Evolutionary conservation across 1,140 invertebrate species (phyloP).

Genomic region (Argopecten irradians): DNA sequence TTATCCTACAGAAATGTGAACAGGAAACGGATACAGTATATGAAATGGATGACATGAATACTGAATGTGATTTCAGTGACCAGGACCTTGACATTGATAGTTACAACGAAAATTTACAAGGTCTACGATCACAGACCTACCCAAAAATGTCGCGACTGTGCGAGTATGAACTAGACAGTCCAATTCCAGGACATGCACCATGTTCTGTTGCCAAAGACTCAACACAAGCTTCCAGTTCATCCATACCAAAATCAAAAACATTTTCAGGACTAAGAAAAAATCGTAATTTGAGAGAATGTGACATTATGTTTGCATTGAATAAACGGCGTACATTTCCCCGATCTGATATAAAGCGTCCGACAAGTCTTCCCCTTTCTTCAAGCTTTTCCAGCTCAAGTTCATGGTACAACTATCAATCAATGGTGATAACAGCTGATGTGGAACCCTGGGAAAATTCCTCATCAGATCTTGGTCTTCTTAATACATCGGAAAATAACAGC

Average conservation of each 20-base stretch:
- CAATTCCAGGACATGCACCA: not conserved
- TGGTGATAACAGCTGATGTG: constrained; percentile 31
- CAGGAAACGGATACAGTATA: constrained; percentile 63
- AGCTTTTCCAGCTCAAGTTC: constrained; percentile 39
- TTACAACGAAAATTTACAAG: not conserved
- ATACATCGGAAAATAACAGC: constrained; percentile 25
- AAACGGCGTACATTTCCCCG: not conserved
- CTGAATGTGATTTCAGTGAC: constrained; percentile 61
- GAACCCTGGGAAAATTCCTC: constrained; percentile 34
- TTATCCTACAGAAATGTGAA: constrained; percentile 67
- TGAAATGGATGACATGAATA: constrained; percentile 70
- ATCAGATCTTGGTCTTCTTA: constrained; percentile 27
- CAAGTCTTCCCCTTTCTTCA: not conserved
- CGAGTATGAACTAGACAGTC: not conserved
- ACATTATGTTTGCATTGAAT: not conserved
- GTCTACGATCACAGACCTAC: constrained; percentile 50
- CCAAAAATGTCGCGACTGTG: constrained; percentile 36
- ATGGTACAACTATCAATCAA: constrained; percentile 30
- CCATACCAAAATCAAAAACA: constrained; percentile 40
- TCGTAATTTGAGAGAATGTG: not conserved
- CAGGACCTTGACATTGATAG: constrained; percentile 39
- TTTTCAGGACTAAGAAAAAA: constrained; percentile 29
- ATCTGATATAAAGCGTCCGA: not conserved
- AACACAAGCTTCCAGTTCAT: not conserved
- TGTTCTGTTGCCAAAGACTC: not conserved